These are phyloP conservation scores for Amazona vittata DNA, from an alignment of 2,113 vertebrate species.

Conservation along the genomic window DNA sequence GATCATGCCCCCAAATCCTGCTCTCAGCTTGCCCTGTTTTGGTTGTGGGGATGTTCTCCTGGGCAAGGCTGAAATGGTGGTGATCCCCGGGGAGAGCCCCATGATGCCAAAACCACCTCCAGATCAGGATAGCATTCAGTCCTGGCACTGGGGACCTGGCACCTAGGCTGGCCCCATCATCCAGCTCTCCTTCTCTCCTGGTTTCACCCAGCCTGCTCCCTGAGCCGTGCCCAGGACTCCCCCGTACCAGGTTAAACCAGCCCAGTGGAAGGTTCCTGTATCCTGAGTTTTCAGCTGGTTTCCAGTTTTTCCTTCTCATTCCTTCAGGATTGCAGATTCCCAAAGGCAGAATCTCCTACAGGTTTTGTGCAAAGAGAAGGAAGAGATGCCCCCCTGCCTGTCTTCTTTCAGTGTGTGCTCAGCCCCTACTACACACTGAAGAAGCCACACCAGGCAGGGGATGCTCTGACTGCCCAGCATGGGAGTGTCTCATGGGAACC, in stretches of 20 bases:
- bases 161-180: not conserved
- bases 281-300: not conserved
- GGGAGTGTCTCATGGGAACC: not conserved
- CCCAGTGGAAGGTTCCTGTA: not conserved
- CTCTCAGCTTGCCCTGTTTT: not conserved
- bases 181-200: not conserved
- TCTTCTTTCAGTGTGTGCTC: not conserved
- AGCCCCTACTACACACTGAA: no score
- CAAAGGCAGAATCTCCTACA: not conserved
- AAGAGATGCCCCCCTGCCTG: not conserved
- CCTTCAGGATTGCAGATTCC: not conserved
- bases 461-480: not conserved
- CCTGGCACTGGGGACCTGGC: not conserved
- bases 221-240: not conserved
- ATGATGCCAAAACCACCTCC: not conserved
- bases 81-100: not conserved
- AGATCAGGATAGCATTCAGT: not conserved
- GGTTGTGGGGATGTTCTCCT: not conserved
- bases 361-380: not conserved
- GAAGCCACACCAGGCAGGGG: not conserved
- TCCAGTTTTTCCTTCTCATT: not conserved
- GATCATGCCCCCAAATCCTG: not conserved
- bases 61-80: not conserved
- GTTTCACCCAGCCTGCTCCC: not conserved
- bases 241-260: not conserved